Conservation (phyloP, 2,888 invertebrate genomes). For the Heliconius erato region DNA sequence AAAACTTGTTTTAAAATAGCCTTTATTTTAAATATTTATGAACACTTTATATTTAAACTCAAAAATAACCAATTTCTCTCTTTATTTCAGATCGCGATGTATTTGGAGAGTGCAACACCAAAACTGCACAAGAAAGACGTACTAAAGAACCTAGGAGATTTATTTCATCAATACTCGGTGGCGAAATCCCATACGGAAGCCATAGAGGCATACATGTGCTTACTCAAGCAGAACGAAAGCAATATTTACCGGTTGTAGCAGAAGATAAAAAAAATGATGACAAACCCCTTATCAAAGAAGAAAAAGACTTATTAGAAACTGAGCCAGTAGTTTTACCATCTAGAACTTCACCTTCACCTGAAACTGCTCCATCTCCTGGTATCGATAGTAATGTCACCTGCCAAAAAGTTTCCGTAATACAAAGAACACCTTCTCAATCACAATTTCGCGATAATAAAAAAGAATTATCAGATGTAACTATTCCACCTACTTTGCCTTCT, state of each 20-base stretch:
- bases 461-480: conserved; percentile 79
- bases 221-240: conserved; percentile 93
- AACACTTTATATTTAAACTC: not conserved
- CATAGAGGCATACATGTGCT: conserved; percentile 88
- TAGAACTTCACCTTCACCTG: conserved; percentile 82
- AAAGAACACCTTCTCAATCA: conserved; percentile 89
- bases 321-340: conserved; percentile 87
- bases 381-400: conserved; percentile 90
- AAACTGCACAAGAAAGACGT: conserved; percentile 68
- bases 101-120: conserved; percentile 77
- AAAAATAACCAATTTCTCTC: conserved; percentile 49
- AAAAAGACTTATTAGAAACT: conserved; percentile 88
- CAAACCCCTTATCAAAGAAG: conserved; percentile 85
- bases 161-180: conserved; percentile 92
- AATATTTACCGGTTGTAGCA: conserved; percentile 87
- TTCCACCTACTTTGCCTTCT: conserved; percentile 81
- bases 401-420: conserved; percentile 91
- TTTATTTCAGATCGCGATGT: conserved; percentile 83
- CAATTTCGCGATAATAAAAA: conserved; percentile 81
- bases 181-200: conserved; percentile 93
- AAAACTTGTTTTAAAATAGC: conserved; percentile 51
- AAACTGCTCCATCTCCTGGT: conserved; percentile 86
- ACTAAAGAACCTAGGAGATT: conserved; percentile 87
- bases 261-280: conserved; percentile 86
- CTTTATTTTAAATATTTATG: conserved; percentile 4